Evolutionary conservation across 1,140 invertebrate species (phyloP), one percentile per base, ranked within the genome.

Genomic region (Bradynema listronoti): DNA sequence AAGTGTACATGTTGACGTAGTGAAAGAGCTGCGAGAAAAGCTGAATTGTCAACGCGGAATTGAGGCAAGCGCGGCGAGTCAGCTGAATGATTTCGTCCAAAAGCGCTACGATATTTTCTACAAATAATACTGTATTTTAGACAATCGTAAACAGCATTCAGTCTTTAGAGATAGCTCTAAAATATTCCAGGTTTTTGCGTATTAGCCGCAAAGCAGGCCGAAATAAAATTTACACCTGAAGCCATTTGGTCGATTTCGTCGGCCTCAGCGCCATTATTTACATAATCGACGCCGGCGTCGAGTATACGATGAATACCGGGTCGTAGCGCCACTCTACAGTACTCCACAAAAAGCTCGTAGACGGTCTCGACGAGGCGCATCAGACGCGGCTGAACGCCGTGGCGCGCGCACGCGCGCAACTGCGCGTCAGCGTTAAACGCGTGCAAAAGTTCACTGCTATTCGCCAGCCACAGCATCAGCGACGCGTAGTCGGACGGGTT

Each of bases 11-110:
- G 49, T 75, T 76, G 72, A 98, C 88, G 78, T 90, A 92, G 79
- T 97, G 91, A 79, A 99, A 97, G 22, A 97, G 83, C 78, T 97
- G 93, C 24, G 90, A 95, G 80, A 97, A 98, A 22, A 98, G 83
- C 79, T 98, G 93, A 71, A 98, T 97, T 9, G 93, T 98, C 22
- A 99, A 82, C 2, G 93, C 92, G 0, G 93, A 91, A 82, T 98
- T 99, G 0, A 98, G 91, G 3, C 91, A 83, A 79, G 90, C 95
- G 42, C 88, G 84, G 9, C 92, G 82, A 59, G 96, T 81, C 46
- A 95, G 79, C 19, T 88, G 88, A 91, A 97, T 94, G 14, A 89
- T 88, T 58, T 84, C 84, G 1, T 85, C 84, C 36, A 89, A 42
- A n/a, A 70, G 49, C 27, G 39, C 45, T 41, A 75, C n/a, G 19